Evolutionary conservation across 2,888 invertebrate species (phyloP).

Genomic region (Sylvicola fuscatus): DNA sequence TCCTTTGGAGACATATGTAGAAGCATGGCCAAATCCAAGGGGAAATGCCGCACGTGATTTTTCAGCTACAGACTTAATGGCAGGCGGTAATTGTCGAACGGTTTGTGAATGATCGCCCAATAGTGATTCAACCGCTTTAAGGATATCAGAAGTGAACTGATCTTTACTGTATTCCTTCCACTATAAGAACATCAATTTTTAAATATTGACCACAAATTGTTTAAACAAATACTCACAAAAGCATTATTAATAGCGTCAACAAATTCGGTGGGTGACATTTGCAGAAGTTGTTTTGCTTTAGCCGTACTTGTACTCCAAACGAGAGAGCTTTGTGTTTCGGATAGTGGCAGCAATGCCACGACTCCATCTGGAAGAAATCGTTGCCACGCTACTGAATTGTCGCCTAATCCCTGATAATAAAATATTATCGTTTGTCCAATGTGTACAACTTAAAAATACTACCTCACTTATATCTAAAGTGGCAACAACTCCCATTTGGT

Average conservation of each 20-base stretch:
- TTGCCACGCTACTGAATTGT: conserved; percentile 89
- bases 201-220: neutral
- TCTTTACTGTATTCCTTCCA: conserved; percentile 18
- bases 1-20: conserved; percentile 60
- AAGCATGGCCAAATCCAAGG: conserved; percentile 75
- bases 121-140: conserved; percentile 29
- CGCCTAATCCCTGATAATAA: conserved; percentile 20
- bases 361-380: conserved; percentile 84
- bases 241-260: conserved; percentile 75
- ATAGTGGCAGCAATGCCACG: conserved; percentile 76
- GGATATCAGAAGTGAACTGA: conserved; percentile 18
- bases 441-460: too few relatives aligned
- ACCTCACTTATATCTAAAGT: conserved; percentile 68
- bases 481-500: conserved; percentile 83
- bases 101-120: conserved; percentile 19
- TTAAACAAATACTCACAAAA: conserved; percentile 34
- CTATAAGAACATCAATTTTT: conserved; percentile 5
- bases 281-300: conserved; percentile 51
- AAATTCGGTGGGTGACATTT: conserved; percentile 56
- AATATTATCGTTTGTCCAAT: too few relatives aligned
- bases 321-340: conserved; percentile 58
- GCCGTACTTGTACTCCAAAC: conserved; percentile 76
- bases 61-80: conserved; percentile 15
- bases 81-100: conserved; percentile 22
- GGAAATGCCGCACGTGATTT: conserved; percentile 67